These are phyloP conservation scores for Agrilus planipennis DNA, from an alignment of 1,140 invertebrate species.

Conservation along the genomic window DNA sequence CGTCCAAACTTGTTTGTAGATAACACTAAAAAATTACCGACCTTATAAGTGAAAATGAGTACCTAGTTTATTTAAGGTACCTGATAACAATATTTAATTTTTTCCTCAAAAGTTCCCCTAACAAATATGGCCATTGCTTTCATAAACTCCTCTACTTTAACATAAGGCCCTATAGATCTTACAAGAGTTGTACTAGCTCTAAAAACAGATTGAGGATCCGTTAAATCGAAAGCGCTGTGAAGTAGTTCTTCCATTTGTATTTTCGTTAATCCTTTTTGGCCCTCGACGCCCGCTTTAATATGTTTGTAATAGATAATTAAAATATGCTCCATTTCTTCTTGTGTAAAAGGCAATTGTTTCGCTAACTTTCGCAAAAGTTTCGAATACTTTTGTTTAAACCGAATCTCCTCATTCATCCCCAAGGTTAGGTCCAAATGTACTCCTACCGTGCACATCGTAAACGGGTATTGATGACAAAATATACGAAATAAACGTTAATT, in stretches of 20 bases:
- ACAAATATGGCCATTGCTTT: slow-evolving; percentile 53
- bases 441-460: slow-evolving; percentile 9
- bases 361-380: slow-evolving; percentile 36
- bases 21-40: too few species aligned
- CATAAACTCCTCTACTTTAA: slow-evolving; percentile 53
- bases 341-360: slow-evolving; percentile 34
- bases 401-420: slow-evolving; percentile 43
- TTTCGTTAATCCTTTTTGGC: slow-evolving; percentile 37
- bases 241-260: slow-evolving; percentile 54
- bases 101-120: slow-evolving; percentile 50
- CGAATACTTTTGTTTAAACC: slow-evolving; percentile 40
- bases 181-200: slow-evolving; percentile 45
- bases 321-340: slow-evolving; percentile 38
- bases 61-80: too few species aligned
- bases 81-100: slow-evolving; percentile 50
- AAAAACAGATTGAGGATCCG: slow-evolving; percentile 55
- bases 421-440: slow-evolving; percentile 36
- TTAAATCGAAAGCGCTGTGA: slow-evolving; percentile 57
- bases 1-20: too few species aligned
- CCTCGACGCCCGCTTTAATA: slow-evolving; percentile 31
- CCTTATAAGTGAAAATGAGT: too few species aligned
- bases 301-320: slow-evolving; percentile 32
- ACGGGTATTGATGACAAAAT: too few species aligned
- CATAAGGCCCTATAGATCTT: slow-evolving; percentile 43
- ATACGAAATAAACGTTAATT: too few species aligned